Percentiles rank a stretch among this genome's conserved stretches.
These are phyloP conservation scores for Chrysemys picta DNA, from an alignment of 2,113 vertebrate species.

Conservation along the genomic window DNA sequence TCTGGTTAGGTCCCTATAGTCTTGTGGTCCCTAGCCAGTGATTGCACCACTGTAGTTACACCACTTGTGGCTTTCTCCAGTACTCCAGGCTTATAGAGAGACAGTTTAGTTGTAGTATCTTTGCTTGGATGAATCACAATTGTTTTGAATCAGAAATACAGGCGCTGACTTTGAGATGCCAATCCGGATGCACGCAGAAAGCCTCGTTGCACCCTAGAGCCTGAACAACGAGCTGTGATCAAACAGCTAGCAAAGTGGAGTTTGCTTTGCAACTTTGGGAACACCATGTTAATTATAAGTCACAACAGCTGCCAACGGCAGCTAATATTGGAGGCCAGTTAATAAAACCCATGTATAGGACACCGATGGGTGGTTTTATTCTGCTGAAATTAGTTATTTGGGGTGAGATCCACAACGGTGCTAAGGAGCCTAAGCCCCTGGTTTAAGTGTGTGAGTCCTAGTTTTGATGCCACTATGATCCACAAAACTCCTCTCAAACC, in stretches of 20 bases:
- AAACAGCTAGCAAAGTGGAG: neutral
- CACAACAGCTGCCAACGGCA: neutral
- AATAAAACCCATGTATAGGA: neutral
- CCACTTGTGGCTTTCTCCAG: neutral
- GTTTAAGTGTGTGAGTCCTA: too few species aligned
- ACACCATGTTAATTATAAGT: neutral
- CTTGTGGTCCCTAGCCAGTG: too few species aligned
- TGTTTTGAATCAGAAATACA: constrained; percentile 53
- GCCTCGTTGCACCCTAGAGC: neutral
- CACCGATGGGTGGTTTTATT: neutral
- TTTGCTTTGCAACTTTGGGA: neutral
- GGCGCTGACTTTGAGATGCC: constrained; percentile 27
- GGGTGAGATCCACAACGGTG: too few species aligned
- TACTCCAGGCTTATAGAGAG: constrained; percentile 11
- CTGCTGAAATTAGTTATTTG: neutral
- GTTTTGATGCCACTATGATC: too few species aligned
- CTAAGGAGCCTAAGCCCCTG: too few species aligned
- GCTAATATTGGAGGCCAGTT: neutral
- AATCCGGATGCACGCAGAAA: neutral
- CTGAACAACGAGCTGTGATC: neutral
- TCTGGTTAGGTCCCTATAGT: too few species aligned
- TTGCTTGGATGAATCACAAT: constrained; percentile 57
- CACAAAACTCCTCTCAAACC: too few species aligned
- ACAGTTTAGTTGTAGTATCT: constrained; percentile 52
- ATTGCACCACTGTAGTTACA: too few species aligned